Evolutionary conservation across 30 jellyfish, hydroid and myxozoan species (phyloP).

Genomic region (Nemopilema nomurai): DNA sequence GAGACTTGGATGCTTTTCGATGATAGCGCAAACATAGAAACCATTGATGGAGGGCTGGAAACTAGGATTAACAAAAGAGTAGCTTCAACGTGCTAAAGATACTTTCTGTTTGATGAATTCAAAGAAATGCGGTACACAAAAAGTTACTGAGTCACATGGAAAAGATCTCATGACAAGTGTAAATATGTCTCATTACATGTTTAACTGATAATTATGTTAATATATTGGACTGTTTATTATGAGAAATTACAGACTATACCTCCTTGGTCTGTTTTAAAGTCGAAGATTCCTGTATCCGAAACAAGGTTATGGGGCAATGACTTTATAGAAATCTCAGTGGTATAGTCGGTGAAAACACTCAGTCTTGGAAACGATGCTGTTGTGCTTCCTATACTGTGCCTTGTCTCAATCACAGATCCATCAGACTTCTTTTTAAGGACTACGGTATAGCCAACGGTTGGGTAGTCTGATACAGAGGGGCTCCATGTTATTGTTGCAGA

Average conservation of each 20-base stretch:
- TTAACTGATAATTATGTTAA: neutral
- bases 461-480: slow-evolving; percentile 24
- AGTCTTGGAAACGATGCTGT: slow-evolving; percentile 34
- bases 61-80: neutral
- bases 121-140: neutral
- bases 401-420: neutral
- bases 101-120: neutral
- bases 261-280: slow-evolving; percentile 59
- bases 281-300: slow-evolving; percentile 42
- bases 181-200: neutral
- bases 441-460: slow-evolving; percentile 33
- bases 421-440: slow-evolving; percentile 34
- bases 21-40: slow-evolving; percentile 35
- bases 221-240: neutral
- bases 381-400: neutral
- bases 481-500: slow-evolving; percentile 31
- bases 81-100: neutral
- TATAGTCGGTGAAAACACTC: slow-evolving; percentile 40
- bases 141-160: no score
- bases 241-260: neutral
- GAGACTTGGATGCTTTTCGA: slow-evolving; percentile 34
- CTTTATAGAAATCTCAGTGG: slow-evolving; percentile 39
- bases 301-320: neutral
- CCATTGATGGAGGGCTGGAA: slow-evolving; percentile 45
- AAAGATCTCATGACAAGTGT: no score